These are phyloP conservation scores for Cossypha dichroa DNA, from an alignment of 2,797 vertebrate species.

Conservation along the genomic window DNA sequence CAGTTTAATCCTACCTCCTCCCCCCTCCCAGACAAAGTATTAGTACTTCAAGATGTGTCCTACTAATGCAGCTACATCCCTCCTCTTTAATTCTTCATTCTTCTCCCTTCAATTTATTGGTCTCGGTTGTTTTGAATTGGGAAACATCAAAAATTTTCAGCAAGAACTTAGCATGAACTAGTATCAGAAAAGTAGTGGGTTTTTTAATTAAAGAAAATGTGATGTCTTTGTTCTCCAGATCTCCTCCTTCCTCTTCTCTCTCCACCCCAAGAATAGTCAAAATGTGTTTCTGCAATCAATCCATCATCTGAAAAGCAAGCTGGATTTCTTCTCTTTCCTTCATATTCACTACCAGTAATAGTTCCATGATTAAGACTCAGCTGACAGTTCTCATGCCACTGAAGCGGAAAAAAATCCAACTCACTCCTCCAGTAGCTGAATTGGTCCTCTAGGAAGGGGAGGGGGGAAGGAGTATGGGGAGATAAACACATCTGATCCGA, in stretches of 20 bases:
- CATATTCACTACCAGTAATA: slow-evolving; percentile 32
- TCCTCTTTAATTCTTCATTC: slow-evolving; percentile 3
- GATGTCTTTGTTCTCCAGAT: background rate
- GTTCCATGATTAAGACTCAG: slow-evolving; percentile 50
- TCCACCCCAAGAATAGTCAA: background rate
- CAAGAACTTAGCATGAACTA: slow-evolving; percentile 11
- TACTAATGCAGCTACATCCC: background rate
- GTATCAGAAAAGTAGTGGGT: slow-evolving; percentile 19
- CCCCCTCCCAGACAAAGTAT: background rate
- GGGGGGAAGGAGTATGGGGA: background rate
- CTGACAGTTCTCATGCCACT: slow-evolving; percentile 23
- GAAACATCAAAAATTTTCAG: slow-evolving; percentile 19
- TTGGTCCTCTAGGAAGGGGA: background rate
- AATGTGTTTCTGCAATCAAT: slow-evolving; percentile 2
- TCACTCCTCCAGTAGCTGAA: slow-evolving; percentile 38
- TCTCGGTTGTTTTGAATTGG: slow-evolving; percentile 24
- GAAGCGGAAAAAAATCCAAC: slow-evolving; percentile 11
- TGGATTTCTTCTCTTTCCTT: slow-evolving; percentile 4
- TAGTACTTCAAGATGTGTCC: background rate
- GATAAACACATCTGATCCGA: background rate
- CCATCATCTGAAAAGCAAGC: slow-evolving; percentile 4
- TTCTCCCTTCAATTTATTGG: background rate
- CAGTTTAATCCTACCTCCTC: background rate
- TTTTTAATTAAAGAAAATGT: slow-evolving; percentile 39
- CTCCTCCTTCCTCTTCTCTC: background rate